These are phyloP conservation scores for Tiliacea aurago DNA, from an alignment of 2,888 invertebrate species.

Conservation along the genomic window DNA sequence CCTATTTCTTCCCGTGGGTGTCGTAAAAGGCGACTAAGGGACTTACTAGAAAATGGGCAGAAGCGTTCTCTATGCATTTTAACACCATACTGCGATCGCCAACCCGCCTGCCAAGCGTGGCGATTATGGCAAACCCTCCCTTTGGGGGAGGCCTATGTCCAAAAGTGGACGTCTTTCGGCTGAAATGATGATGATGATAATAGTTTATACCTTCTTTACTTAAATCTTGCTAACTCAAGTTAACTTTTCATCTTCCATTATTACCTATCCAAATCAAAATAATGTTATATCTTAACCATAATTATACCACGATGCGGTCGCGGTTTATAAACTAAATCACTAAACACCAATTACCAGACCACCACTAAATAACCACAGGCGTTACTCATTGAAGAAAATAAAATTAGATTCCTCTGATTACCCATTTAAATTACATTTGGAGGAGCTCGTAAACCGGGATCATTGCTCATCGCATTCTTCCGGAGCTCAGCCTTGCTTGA, in stretches of 20 bases:
- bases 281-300: neutral
- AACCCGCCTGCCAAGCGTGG: too few species aligned
- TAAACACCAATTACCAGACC: neutral
- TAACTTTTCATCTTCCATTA: neutral
- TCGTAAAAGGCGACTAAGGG: too few species aligned
- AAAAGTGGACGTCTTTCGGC: too few species aligned
- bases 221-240: neutral
- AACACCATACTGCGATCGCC: too few species aligned
- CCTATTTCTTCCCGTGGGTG: too few species aligned
- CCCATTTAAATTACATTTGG: constrained; percentile 63
- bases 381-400: constrained; percentile 19
- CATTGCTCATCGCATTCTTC: constrained; percentile 57
- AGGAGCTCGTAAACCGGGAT: constrained; percentile 54
- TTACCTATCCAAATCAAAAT: neutral
- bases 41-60: too few species aligned
- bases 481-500: constrained; percentile 45
- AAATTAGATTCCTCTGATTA: constrained; percentile 46
- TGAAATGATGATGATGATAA: too few species aligned
- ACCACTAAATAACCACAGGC: neutral
- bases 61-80: too few species aligned
- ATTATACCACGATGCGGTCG: too few species aligned
- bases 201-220: too few species aligned
- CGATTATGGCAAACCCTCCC: too few species aligned
- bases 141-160: too few species aligned
- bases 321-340: neutral